These are phyloP conservation scores for Nestor notabilis DNA, from an alignment of 2,113 vertebrate genomes.

Conservation along the genomic window DNA sequence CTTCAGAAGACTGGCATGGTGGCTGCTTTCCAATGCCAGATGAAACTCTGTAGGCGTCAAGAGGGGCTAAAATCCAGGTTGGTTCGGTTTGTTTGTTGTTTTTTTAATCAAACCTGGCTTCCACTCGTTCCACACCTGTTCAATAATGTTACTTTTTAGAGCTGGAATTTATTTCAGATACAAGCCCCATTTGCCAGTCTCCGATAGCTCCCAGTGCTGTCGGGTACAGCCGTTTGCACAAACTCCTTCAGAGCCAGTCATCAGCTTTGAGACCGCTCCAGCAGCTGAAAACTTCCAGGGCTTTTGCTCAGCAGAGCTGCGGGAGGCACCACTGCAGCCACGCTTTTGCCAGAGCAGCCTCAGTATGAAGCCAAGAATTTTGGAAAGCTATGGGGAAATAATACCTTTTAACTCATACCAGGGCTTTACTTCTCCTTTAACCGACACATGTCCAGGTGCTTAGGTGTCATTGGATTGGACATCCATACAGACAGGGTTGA, in stretches of 20 bases:
- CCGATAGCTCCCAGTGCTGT: accelerated
- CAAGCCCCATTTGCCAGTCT: not conserved
- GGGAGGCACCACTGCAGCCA: not conserved
- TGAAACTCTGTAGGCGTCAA: not conserved
- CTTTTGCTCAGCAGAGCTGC: not conserved
- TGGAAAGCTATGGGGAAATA: not conserved
- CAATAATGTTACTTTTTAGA: not conserved
- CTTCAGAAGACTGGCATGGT: not conserved
- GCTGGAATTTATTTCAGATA: not conserved
- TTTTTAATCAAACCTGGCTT: not conserved
- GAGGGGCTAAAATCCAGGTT: not conserved
- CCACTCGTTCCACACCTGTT: not conserved
- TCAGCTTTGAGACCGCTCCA: not conserved
- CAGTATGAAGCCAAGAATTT: not conserved
- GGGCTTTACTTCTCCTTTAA: not conserved
- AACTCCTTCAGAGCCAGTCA: not conserved
- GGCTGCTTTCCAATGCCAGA: not conserved
- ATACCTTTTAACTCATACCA: not conserved
- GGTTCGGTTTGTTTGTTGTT: not conserved
- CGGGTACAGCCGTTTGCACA: accelerated
- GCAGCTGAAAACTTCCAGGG: not conserved
- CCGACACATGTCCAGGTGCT: not conserved
- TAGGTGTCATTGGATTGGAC: not conserved
- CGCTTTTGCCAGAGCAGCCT: conserved; percentile 30
- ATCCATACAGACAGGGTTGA: not conserved